Evolutionary conservation across 1,140 invertebrate species (phyloP).

Genomic region (Muscidifurax raptorellus): DNA sequence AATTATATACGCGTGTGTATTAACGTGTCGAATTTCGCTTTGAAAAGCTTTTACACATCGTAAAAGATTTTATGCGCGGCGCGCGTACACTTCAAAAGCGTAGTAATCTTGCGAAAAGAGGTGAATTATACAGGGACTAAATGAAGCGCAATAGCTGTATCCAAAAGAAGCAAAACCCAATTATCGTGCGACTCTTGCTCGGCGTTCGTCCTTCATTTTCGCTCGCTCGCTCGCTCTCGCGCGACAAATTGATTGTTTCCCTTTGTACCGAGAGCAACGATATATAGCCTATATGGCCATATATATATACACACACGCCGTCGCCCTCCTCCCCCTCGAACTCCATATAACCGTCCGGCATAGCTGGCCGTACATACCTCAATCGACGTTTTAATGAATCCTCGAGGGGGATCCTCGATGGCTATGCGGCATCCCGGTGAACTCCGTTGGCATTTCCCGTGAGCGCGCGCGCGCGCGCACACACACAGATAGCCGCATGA

Average conservation of each 20-base stretch:
- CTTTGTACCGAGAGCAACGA: slow-evolving; percentile 3
- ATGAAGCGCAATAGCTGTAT: background rate
- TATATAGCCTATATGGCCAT: background rate
- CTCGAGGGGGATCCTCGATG: slow-evolving; percentile 17
- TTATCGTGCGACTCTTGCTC: slow-evolving; percentile 14
- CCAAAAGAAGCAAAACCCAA: slow-evolving; percentile 28
- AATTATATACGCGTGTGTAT: background rate
- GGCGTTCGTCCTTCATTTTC: slow-evolving; percentile 16
- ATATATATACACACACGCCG: background rate
- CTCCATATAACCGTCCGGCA: background rate
- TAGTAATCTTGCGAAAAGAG: background rate
- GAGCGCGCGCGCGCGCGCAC: too few relatives aligned
- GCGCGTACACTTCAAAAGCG: background rate
- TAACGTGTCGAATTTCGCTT: background rate
- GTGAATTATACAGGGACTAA: background rate
- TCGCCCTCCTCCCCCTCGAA: background rate
- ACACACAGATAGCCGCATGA: background rate
- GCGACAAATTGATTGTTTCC: slow-evolving; percentile 49
- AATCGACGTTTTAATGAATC: slow-evolving; percentile 50
- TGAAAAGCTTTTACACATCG: background rate
- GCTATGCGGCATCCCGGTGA: background rate
- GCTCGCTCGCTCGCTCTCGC: background rate
- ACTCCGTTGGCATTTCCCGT: background rate
- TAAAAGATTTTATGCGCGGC: background rate
- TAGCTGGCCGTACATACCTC: slow-evolving; percentile 16